Base-by-base conservation (phyloP, 2,888 invertebrate species). In the Pristionchus fissidentatus region DNA sequence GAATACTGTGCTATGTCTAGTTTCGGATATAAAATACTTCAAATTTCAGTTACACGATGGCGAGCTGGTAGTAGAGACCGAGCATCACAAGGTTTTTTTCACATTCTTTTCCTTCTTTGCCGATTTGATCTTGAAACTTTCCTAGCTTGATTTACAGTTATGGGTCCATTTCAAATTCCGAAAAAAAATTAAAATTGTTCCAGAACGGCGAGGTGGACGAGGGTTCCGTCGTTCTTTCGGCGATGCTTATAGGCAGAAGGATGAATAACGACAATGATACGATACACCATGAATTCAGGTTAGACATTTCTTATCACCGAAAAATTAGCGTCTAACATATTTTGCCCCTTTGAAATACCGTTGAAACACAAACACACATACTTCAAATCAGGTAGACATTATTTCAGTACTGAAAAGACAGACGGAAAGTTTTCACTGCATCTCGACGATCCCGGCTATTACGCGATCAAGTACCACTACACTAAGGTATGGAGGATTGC, bases 381-480 rank as follows among this genome's bases (percentile, higher is more conserved):
- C 15, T 46, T 19, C 10, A 26, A 70, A 35, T 35, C 10, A 29
- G n/a, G 15, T 10, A 35, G n/a, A 13, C 41, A 84, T 79, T 80
- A 83, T 84, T 89, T 84, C 78, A 90, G 90, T 62, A 90, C 90
- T n/a, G 83, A 86, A 5, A 77, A 86, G 26, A 85, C 88, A 1
- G 88, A 88, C 52, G 88, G 87, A 15, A 84, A 85, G 32, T 91
- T 89, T 84, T 83, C 87, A 19, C 80, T 92, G 38, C 87, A 88
- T 15, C 84, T 91, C 43, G 89, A 90, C 35, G 87, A 89, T 13
- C 87, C 87, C n/a, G 86, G 87, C 0, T 87, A 89, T 70, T 91
- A 91, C 70, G 91, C 91, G 0, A 89, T 91, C 4, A 85, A 86
- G 46, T 91, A 92, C 84, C 87, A 88, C n/a, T 91, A 91, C 80